phyloP scores from a whole-genome alignment of 2,113 vertebrate species.

The Megaptera novaeangliae region DNA sequence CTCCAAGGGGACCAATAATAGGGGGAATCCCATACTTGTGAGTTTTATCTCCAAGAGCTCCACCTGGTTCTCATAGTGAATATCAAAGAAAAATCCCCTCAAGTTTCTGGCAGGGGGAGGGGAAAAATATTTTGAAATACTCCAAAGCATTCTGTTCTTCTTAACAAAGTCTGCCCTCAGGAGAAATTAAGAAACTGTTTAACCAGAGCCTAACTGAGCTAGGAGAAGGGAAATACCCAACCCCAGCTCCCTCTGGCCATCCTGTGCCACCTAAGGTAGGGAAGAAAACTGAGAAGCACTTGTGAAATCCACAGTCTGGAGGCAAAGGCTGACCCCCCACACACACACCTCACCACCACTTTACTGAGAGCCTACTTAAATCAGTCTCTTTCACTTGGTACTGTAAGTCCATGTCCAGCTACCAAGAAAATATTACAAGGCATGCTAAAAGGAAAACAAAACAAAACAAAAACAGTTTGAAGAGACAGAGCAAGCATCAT shows the following conservation, averaged over 20 bases:
- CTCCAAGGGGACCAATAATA: background rate
- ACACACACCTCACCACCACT: background rate
- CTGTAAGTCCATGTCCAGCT: background rate
- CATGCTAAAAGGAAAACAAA: background rate
- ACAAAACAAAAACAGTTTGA: background rate
- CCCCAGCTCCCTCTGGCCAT: background rate
- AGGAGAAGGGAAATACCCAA: background rate
- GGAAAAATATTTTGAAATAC: background rate
- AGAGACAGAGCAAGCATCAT: background rate
- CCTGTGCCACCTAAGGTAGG: background rate
- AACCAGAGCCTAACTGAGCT: background rate
- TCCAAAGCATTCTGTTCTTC: background rate
- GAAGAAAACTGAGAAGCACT: background rate
- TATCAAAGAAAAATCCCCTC: background rate
- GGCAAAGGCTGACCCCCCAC: background rate
- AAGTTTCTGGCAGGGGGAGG: background rate
- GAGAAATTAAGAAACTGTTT: background rate
- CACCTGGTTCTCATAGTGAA: background rate
- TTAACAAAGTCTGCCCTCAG: background rate
- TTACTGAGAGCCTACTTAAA: background rate
- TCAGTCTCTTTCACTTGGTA: background rate
- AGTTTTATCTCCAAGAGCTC: background rate
- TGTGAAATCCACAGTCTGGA: background rate
- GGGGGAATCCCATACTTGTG: background rate
- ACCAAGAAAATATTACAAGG: background rate